phyloP scores from a whole-genome alignment of 2,113 vertebrate genomes.

The Camelus bactrianus region DNA sequence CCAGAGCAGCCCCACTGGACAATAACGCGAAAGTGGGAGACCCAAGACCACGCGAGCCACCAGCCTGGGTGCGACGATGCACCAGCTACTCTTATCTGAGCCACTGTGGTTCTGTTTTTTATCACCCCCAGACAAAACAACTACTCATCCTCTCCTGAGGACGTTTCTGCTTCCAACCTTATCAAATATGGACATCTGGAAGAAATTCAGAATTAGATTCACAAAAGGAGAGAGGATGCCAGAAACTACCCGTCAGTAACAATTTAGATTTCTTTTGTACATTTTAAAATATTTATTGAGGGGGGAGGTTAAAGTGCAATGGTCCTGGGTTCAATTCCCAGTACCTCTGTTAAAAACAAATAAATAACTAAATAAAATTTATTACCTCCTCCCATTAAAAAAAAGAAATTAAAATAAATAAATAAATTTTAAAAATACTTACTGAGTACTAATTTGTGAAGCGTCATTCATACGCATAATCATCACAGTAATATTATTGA shows the following conservation, averaged over 20 bases:
- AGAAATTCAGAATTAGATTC: conserved; percentile 35
- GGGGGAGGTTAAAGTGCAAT: too few species aligned
- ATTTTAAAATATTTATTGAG: background rate
- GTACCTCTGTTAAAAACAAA: too few species aligned
- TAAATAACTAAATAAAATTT: too few species aligned
- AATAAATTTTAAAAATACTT: background rate
- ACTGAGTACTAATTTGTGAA: background rate
- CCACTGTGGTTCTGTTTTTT: background rate
- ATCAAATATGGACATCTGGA: conserved; percentile 24
- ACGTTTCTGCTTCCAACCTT: conserved; percentile 7
- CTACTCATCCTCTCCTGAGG: background rate
- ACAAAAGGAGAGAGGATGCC: background rate
- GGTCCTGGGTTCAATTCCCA: too few species aligned
- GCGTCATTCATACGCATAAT: background rate
- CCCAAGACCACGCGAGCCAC: background rate
- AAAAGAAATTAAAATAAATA: too few species aligned
- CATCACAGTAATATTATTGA: background rate
- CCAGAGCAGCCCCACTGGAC: background rate
- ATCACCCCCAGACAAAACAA: background rate
- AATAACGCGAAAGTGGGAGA: background rate
- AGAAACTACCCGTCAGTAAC: background rate
- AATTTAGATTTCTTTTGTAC: background rate
- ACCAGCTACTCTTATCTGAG: background rate
- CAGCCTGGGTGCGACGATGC: accelerated
- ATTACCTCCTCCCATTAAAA: too few species aligned